These are phyloP conservation scores for Ctenochaetus hawaiiensis DNA, from an alignment of 2,797 vertebrate genomes.

Conservation along the genomic window DNA sequence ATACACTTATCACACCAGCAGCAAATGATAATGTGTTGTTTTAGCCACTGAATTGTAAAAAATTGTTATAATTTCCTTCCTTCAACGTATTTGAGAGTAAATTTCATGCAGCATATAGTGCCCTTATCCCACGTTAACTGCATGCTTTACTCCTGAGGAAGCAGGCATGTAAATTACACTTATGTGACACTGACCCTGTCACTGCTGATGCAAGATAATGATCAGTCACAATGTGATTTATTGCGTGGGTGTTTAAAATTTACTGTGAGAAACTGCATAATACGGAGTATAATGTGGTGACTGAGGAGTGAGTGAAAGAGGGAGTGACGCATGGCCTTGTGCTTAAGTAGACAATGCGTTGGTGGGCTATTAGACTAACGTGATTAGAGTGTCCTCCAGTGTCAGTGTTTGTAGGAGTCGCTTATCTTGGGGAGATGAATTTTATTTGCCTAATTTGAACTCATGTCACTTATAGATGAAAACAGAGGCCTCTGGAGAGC, in stretches of 20 bases:
- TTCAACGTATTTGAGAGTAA: not conserved
- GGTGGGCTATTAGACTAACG: constrained; percentile 7
- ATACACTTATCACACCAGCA: not conserved
- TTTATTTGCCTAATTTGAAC: constrained; percentile 22
- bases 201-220: constrained; percentile 9
- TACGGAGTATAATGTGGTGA: not conserved
- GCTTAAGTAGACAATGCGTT: constrained; percentile 7
- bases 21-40: not conserved
- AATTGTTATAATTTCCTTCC: not conserved
- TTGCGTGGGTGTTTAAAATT: constrained; percentile 7
- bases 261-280: not conserved
- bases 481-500: not conserved
- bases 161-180: not conserved
- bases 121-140: constrained; percentile 8
- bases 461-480: constrained; percentile 27
- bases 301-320: not conserved
- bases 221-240: constrained; percentile 36
- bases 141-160: not conserved
- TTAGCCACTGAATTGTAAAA: not conserved
- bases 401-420: constrained; percentile 5
- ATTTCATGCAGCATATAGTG: not conserved
- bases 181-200: constrained; percentile 3
- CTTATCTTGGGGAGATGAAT: constrained; percentile 4
- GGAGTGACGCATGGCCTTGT: not conserved
- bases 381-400: constrained; percentile 4